phyloP scores from a whole-genome alignment of 2,113 vertebrate species.

The Halichoeres trimaculatus region DNA sequence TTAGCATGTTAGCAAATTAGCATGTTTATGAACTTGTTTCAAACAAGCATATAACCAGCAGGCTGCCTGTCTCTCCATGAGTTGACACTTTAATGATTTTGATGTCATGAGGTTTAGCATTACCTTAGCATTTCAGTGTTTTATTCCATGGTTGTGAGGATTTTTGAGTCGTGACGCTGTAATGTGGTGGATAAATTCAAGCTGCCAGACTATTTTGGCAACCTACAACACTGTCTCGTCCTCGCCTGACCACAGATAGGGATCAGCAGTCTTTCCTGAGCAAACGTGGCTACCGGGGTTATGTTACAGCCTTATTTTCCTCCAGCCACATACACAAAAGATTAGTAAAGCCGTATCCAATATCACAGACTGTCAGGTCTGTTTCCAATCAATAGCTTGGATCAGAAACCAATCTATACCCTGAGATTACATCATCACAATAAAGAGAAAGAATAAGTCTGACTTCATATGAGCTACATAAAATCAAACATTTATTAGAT shows the following conservation, averaged over 20 bases:
- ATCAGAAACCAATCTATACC: constrained; percentile 75
- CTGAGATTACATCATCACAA: constrained; percentile 73
- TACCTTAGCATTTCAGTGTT: constrained; percentile 37
- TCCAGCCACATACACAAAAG: constrained; percentile 80
- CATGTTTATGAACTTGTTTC: constrained; percentile 18
- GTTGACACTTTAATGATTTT: not conserved
- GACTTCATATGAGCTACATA: not conserved
- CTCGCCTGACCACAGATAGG: constrained; percentile 76
- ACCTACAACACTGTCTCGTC: constrained; percentile 66
- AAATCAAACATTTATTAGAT: too few relatives aligned
- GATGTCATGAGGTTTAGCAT: constrained; percentile 27
- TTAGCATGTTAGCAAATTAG: constrained; percentile 41
- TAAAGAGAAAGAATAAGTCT: constrained; percentile 43
- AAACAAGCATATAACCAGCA: not conserved
- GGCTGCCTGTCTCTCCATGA: not conserved
- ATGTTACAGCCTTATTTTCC: constrained; percentile 78
- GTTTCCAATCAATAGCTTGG: constrained; percentile 72
- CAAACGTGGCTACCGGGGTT: constrained; percentile 74
- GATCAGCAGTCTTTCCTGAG: constrained; percentile 79
- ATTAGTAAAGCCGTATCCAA: constrained; percentile 81
- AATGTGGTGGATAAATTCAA: constrained; percentile 71
- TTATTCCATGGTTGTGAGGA: constrained; percentile 55
- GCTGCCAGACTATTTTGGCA: constrained; percentile 80
- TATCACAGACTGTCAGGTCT: constrained; percentile 78
- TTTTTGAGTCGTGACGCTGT: constrained; percentile 65